Conservation (phyloP, 2,113 vertebrate species). For the Peromyscus polionotus region DNA sequence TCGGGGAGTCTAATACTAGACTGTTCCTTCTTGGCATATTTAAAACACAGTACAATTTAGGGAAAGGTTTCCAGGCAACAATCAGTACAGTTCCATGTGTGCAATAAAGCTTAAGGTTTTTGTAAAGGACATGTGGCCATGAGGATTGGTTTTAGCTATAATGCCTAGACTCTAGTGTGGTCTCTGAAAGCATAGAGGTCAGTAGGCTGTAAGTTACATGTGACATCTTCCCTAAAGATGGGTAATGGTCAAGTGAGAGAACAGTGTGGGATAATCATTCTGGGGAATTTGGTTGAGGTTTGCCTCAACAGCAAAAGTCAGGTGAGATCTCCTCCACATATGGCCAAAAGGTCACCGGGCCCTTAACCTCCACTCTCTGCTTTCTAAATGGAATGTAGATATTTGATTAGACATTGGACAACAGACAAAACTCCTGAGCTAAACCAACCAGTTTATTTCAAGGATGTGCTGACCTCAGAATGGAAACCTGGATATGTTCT, state of each 20-base stretch:
- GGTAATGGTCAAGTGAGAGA: neutral
- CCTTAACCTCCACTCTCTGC: neutral
- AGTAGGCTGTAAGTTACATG: neutral
- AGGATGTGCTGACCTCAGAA: too few species aligned
- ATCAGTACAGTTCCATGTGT: neutral
- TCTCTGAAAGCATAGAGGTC: neutral
- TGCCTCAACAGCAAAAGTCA: neutral
- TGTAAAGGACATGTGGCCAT: neutral
- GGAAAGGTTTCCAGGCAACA: neutral
- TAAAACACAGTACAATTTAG: neutral
- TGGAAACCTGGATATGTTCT: too few species aligned
- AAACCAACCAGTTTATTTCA: too few species aligned
- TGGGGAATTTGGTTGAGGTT: neutral
- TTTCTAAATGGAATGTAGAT: neutral
- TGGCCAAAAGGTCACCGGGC: neutral
- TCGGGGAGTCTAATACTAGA: neutral
- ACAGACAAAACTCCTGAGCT: too few species aligned
- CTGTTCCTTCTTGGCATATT: neutral
- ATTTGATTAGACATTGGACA: neutral
- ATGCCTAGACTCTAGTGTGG: neutral
- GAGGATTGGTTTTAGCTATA: neutral
- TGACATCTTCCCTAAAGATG: neutral
- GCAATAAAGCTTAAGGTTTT: neutral
- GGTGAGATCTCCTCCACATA: neutral
- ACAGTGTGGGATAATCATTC: neutral